A percentile compares a stretch with the other conserved stretches of the same genome.
Conservation (phyloP, 2,888 invertebrate species). For the Poecilus cupreus region DNA sequence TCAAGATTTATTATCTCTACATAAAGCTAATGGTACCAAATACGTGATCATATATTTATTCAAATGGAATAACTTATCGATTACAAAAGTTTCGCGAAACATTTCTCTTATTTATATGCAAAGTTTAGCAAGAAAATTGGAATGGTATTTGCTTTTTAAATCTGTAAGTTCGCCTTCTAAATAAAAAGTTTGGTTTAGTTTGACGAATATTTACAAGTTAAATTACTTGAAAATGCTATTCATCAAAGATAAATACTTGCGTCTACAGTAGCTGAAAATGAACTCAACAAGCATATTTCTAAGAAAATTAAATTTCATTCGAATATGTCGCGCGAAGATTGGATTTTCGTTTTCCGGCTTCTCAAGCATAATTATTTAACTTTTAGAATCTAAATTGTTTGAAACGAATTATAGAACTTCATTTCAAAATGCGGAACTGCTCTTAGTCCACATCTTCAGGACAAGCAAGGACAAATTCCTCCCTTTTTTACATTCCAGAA, state of each 20-base stretch:
- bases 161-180: neutral
- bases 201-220: slow-evolving; percentile 26
- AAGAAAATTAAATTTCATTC: neutral
- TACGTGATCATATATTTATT: slow-evolving; percentile 3
- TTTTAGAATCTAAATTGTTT: neutral
- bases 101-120: slow-evolving; percentile 26
- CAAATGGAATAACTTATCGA: slow-evolving; percentile 6
- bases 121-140: slow-evolving; percentile 7
- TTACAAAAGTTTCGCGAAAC: slow-evolving; percentile 16
- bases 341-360: neutral
- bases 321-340: neutral
- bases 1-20: neutral
- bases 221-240: slow-evolving; percentile 34
- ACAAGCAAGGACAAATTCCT: too few species aligned
- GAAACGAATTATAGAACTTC: too few species aligned
- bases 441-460: too few species aligned
- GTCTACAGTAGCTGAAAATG: neutral
- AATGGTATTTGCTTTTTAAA: neutral
- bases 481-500: too few species aligned
- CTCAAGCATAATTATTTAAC: neutral
- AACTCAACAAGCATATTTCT: neutral
- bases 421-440: too few species aligned
- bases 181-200: neutral
- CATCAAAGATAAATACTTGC: slow-evolving; percentile 7
- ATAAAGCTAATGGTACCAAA: neutral